Conservation (phyloP, 2,113 vertebrate genomes). For the Nesogale talazaci region DNA sequence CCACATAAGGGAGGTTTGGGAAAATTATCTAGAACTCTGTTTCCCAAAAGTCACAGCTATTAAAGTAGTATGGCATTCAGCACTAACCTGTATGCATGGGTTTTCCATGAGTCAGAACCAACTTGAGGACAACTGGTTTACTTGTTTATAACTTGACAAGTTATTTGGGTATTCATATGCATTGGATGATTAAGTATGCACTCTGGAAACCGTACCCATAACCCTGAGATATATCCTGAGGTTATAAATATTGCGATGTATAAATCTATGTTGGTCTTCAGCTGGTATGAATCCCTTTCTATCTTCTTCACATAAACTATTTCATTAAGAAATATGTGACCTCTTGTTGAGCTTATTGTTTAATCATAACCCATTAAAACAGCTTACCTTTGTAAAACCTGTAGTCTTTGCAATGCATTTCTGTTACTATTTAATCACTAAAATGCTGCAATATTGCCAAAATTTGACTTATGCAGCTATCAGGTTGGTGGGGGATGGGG, state of each 20-base stretch:
- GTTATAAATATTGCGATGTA: background rate
- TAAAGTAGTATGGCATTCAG: background rate
- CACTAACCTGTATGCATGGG: background rate
- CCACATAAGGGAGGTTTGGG: background rate
- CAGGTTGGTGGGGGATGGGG: background rate
- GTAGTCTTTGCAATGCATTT: slow-evolving; percentile 23
- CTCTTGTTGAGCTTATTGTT: slow-evolving; percentile 41
- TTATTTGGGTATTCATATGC: background rate
- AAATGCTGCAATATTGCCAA: background rate
- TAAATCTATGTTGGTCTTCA: background rate
- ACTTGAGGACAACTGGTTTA: background rate
- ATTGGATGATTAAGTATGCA: background rate
- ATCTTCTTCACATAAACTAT: background rate
- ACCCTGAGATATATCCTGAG: too few relatives aligned
- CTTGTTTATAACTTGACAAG: background rate
- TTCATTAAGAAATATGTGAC: slow-evolving; percentile 46
- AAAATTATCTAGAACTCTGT: background rate
- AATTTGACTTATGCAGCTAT: slow-evolving; percentile 1
- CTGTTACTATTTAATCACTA: background rate
- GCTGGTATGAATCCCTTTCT: background rate
- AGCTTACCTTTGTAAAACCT: slow-evolving; percentile 48
- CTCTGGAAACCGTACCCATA: fast-evolving
- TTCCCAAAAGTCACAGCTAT: background rate
- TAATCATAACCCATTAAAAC: slow-evolving; percentile 44
- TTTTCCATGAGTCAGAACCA: background rate